Conservation (phyloP, 2,113 vertebrate species). For the Chroicocephalus ridibundus region DNA sequence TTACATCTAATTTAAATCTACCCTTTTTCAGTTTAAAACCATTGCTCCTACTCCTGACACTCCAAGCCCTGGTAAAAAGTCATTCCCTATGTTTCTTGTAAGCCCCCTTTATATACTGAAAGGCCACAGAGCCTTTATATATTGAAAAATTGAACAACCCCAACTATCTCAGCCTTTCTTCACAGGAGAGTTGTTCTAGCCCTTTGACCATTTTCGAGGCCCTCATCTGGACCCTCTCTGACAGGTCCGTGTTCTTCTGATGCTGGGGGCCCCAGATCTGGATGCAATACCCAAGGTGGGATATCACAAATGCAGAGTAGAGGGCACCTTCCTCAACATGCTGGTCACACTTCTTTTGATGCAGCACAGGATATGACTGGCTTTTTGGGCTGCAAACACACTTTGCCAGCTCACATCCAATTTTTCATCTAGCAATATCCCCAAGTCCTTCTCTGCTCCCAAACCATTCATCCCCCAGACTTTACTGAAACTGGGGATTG, state of each 20-base stretch:
- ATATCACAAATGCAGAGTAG: neutral
- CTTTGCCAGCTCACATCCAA: neutral
- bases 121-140: neutral
- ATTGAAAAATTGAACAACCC: neutral
- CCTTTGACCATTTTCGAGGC: neutral
- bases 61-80: neutral
- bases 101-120: neutral
- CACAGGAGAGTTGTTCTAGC: fast-evolving
- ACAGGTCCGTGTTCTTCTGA: neutral
- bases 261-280: neutral
- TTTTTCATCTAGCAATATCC: neutral
- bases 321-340: too few relatives aligned
- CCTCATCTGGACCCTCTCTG: neutral
- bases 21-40: too few relatives aligned
- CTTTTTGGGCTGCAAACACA: neutral
- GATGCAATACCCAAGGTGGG: fast-evolving
- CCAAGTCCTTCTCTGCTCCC: neutral
- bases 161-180: neutral
- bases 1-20: too few relatives aligned
- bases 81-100: neutral
- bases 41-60: neutral
- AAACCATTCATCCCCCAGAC: neutral
- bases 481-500: neutral
- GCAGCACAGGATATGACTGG: neutral
- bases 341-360: neutral